Base-by-base conservation (phyloP, 1,140 invertebrate genomes). In the Sminthurinus signatus region DNA sequence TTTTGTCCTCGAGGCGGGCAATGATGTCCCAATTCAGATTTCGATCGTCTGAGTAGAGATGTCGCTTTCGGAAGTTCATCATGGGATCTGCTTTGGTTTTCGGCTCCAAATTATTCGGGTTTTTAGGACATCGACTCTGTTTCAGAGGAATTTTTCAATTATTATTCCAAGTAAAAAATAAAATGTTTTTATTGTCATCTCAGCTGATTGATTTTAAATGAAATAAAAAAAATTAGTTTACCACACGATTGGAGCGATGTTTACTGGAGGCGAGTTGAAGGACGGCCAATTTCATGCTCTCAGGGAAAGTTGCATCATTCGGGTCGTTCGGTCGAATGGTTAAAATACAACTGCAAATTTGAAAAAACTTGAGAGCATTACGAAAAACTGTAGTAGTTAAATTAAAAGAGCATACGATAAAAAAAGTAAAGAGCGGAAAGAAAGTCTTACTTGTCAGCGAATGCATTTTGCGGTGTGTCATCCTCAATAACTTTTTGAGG, bases 221-320 rank as follows among this genome's bases (percentile, higher is more conserved):
- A n/a, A n/a, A n/a, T n/a, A n/a, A n/a, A n/a, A n/a, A n/a, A n/a
- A n/a, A n/a, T n/a, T n/a, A n/a, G n/a, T n/a, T n/a, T n/a, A n/a
- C n/a, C n/a, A n/a, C n/a, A 28, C 55, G 43, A 15, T 44, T 68
- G 2, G 60, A 63, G 2, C 65, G 51, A 59, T 72, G 70, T 28
- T 54, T 51, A 25, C 48, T 51, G 12, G 64, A 52, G 4, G 67
- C 70, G 1, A 69, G 19, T 25, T 59, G 29, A 14, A 72, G 43
- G 3, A 69, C 52, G 12, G 60, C 61, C 3, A 61, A 8, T 64
- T 72, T 72, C 17, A 72, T 51, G 23, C 69, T 60, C 29, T 69
- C 67, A 1, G 70, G 70, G 21, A 69, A 25, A n/a, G 58, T 43
- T 25, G 56, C 60, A 60, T 72, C 70, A 46, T 72, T 72, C 3